Percentiles rank a stretch among this genome's conserved stretches.
Conservation (phyloP, 1,140 invertebrate species). For the Halictus rubicundus region DNA sequence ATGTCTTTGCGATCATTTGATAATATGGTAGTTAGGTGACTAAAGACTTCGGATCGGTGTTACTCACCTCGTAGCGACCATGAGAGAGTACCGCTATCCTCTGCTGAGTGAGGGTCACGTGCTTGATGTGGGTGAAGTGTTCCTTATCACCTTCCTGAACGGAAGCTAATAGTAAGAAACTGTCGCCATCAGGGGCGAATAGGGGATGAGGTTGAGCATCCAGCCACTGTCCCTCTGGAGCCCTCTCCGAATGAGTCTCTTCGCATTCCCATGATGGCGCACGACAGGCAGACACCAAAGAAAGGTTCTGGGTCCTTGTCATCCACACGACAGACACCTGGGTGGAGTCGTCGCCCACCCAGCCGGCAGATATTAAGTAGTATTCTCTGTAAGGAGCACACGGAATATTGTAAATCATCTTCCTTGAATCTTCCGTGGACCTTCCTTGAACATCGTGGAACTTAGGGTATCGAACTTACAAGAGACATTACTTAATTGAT, state of each 20-base stretch:
- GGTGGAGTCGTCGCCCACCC: slow-evolving; percentile 88
- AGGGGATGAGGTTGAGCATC: slow-evolving; percentile 91
- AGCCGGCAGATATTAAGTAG: slow-evolving; percentile 94
- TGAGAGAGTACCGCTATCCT: slow-evolving; percentile 92
- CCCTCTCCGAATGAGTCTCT: slow-evolving; percentile 90
- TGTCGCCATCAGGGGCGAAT: slow-evolving; percentile 90
- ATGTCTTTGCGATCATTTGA: too few species aligned
- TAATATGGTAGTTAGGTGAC: too few species aligned
- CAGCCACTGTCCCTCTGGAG: slow-evolving; percentile 90
- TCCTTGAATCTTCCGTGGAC: too few species aligned
- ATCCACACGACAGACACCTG: slow-evolving; percentile 93
- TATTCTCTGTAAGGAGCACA: slow-evolving; percentile 86
- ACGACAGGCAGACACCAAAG: slow-evolving; percentile 89
- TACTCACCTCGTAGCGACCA: slow-evolving; percentile 90
- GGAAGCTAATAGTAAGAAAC: slow-evolving; percentile 90
- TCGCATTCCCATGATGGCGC: slow-evolving; percentile 90
- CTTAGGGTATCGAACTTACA: too few species aligned
- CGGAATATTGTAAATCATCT: not conserved
- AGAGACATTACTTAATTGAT: too few species aligned
- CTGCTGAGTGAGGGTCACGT: slow-evolving; percentile 90
- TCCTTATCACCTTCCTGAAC: slow-evolving; percentile 90
- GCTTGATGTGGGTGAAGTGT: slow-evolving; percentile 94
- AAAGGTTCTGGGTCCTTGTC: slow-evolving; percentile 94
- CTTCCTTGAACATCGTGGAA: too few species aligned
- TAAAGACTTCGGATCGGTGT: not conserved